These are phyloP conservation scores for Prionace glauca DNA, from an alignment of 2,797 vertebrate genomes.

Conservation along the genomic window DNA sequence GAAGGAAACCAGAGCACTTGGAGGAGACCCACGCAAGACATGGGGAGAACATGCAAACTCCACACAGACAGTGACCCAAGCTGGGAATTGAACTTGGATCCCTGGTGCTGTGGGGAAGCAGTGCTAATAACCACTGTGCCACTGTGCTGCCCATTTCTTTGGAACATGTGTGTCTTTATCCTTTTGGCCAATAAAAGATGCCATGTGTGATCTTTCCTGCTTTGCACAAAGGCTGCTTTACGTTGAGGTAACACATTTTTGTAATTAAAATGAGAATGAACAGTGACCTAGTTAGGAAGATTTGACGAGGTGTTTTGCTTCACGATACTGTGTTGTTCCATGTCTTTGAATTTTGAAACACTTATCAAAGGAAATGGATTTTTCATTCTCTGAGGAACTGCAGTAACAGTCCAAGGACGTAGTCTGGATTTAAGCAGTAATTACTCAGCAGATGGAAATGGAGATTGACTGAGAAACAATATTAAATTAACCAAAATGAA, in stretches of 20 bases:
- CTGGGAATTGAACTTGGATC: too few relatives aligned
- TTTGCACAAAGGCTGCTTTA: not conserved
- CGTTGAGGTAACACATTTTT: not conserved
- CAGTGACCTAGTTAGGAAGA: not conserved
- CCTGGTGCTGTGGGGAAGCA: too few relatives aligned
- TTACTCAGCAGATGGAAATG: not conserved
- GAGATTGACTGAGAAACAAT: not conserved
- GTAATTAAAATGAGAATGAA: constrained; percentile 10
- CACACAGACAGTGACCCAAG: too few relatives aligned
- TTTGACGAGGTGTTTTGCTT: not conserved
- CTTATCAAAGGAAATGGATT: not conserved
- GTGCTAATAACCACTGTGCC: too few relatives aligned
- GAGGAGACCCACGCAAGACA: too few relatives aligned
- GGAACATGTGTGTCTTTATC: not conserved
- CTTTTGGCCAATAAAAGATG: not conserved
- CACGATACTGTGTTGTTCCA: not conserved
- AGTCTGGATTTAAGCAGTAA: not conserved
- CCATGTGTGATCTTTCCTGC: not conserved
- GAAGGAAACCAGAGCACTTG: too few relatives aligned
- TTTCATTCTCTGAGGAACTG: not conserved
- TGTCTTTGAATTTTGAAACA: not conserved
- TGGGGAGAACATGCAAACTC: too few relatives aligned
- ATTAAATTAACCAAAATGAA: not conserved
- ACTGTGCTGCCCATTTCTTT: not conserved
- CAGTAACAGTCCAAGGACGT: too few relatives aligned